These are phyloP conservation scores for Meghimatium bilineatum DNA, from an alignment of 2,888 invertebrate species.

Conservation along the genomic window DNA sequence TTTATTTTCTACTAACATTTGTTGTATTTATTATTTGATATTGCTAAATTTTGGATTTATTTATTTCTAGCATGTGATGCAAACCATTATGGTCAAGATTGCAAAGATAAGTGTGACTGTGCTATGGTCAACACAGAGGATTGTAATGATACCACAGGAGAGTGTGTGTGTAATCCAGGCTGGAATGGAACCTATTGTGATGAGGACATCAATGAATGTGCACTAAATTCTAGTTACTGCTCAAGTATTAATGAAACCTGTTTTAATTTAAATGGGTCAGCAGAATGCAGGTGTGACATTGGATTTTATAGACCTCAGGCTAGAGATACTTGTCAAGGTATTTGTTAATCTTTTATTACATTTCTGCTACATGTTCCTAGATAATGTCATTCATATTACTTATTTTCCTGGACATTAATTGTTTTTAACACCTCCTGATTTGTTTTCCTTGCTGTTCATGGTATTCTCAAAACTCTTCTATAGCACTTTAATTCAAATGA, in stretches of 20 bases:
- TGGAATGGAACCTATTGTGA: neutral
- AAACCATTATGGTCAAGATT: neutral
- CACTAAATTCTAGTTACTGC: neutral
- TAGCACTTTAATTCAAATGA: no score
- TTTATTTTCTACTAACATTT: no score
- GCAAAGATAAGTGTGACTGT: neutral
- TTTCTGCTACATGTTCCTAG: no score
- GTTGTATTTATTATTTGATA: neutral
- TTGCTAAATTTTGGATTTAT: neutral
- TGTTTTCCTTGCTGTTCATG: no score
- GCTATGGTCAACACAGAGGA: neutral
- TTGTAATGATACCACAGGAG: neutral
- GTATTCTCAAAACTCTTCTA: no score
- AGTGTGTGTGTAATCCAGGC: neutral
- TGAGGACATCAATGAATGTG: neutral
- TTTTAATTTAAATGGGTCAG: conserved; percentile 43
- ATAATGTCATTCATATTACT: no score
- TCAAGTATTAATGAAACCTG: conserved; percentile 22
- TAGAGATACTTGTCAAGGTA: neutral
- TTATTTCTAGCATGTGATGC: conserved; percentile 34
- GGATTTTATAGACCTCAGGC: conserved; percentile 20
- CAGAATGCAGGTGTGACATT: conserved; percentile 45
- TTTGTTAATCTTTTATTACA: no score
- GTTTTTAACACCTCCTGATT: no score
- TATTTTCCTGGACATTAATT: no score